Conservation (phyloP, 2,888 invertebrate genomes). For the Apodemia zela region DNA sequence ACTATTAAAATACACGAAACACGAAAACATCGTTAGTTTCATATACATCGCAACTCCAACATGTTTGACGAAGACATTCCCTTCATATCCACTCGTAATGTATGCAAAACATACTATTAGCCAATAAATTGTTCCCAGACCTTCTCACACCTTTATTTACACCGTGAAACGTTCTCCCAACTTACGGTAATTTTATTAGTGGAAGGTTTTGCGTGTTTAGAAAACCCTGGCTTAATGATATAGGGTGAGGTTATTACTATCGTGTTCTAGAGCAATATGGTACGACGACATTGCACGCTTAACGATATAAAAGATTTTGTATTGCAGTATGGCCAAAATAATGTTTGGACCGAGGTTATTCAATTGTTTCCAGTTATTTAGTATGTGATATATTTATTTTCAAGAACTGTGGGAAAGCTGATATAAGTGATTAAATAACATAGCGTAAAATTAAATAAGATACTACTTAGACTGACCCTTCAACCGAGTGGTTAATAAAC, state of each 20-base stretch:
- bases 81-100: background rate
- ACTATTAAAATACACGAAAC: slow-evolving; percentile 10
- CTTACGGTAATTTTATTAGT: slow-evolving; percentile 49
- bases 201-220: slow-evolving; percentile 51
- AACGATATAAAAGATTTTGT: slow-evolving; percentile 3
- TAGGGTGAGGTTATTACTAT: slow-evolving; percentile 40
- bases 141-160: slow-evolving; percentile 69
- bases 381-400: background rate
- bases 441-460: no score
- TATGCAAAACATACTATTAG: slow-evolving; percentile 24
- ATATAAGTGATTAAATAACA: no score
- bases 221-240: slow-evolving; percentile 44
- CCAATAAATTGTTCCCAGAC: slow-evolving; percentile 23
- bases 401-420: background rate
- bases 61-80: background rate
- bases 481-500: no score
- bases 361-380: slow-evolving; percentile 2
- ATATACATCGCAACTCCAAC: background rate
- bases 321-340: slow-evolving; percentile 7
- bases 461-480: no score
- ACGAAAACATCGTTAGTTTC: slow-evolving; percentile 8
- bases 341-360: slow-evolving; percentile 5
- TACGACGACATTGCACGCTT: slow-evolving; percentile 15
- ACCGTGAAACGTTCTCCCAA: slow-evolving; percentile 56
- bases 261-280: slow-evolving; percentile 18